Conservation (phyloP, 2,888 invertebrate species). For the Ophion slaviceki region DNA sequence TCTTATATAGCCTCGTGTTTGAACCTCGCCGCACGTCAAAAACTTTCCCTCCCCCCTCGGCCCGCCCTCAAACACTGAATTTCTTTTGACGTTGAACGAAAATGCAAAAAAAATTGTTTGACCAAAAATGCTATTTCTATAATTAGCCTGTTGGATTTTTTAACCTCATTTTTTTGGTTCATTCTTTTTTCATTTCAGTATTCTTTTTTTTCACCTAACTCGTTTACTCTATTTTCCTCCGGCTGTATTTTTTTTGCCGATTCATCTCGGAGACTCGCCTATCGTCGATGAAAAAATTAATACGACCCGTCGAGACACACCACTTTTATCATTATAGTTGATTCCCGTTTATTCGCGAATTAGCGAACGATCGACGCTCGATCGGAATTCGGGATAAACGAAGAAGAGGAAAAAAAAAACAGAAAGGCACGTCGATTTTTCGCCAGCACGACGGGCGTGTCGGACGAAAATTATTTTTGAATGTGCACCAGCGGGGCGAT, state of each 20-base stretch:
- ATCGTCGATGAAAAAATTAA: neutral
- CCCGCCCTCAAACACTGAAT: neutral
- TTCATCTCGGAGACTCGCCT: neutral
- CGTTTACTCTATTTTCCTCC: no score
- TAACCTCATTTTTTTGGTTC: no score
- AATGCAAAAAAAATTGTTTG: neutral
- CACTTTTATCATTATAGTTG: slow-evolving; percentile 38
- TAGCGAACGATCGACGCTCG: slow-evolving; percentile 18
- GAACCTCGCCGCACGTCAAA: slow-evolving; percentile 58
- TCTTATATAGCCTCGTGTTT: slow-evolving; percentile 34
- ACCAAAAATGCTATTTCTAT: neutral
- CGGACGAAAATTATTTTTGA: neutral
- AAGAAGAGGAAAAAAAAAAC: slow-evolving; percentile 1
- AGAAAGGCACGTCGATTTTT: neutral
- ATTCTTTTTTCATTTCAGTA: no score
- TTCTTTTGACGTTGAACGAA: neutral
- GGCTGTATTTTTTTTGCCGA: neutral
- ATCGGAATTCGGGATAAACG: slow-evolving; percentile 33
- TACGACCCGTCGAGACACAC: neutral
- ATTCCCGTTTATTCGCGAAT: slow-evolving; percentile 42
- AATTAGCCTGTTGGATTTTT: neutral
- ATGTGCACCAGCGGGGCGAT: slow-evolving; percentile 5
- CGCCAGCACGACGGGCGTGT: slow-evolving; percentile 20
- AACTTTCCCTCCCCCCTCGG: slow-evolving; percentile 3
- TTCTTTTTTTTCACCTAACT: no score